Conservation (phyloP, 2,888 invertebrate species). For the Tipula helvola region DNA sequence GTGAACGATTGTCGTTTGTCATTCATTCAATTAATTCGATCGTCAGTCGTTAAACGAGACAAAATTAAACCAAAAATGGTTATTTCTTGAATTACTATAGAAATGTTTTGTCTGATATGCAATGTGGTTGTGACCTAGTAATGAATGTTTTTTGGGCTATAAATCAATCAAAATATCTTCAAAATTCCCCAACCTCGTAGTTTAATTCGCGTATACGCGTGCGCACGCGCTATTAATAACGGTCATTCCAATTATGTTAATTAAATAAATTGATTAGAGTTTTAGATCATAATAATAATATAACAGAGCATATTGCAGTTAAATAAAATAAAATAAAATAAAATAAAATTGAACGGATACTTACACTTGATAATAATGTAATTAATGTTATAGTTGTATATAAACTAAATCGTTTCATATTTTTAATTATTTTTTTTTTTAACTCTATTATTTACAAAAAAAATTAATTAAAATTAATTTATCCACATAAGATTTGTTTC, state of each 20-base stretch:
- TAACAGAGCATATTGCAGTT: neutral
- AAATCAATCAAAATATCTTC: neutral
- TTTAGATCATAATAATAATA: neutral
- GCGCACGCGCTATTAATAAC: neutral
- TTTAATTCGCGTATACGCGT: neutral
- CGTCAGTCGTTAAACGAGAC: no score
- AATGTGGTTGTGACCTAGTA: neutral
- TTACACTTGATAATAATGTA: neutral
- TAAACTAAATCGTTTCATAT: neutral
- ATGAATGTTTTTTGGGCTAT: neutral
- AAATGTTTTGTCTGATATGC: neutral
- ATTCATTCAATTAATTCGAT: neutral
- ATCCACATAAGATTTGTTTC: neutral
- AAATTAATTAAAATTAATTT: neutral
- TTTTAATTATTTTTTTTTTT: neutral
- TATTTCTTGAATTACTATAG: neutral
- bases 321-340: neutral
- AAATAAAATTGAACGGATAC: neutral
- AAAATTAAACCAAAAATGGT: neutral
- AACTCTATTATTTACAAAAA: neutral
- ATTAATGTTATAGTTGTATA: neutral
- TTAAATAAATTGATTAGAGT: neutral
- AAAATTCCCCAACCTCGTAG: neutral
- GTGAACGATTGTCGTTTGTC: neutral
- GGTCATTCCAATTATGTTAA: neutral